These are phyloP conservation scores for Microplitis mediator DNA, from an alignment of 1,140 invertebrate genomes.

Conservation along the genomic window DNA sequence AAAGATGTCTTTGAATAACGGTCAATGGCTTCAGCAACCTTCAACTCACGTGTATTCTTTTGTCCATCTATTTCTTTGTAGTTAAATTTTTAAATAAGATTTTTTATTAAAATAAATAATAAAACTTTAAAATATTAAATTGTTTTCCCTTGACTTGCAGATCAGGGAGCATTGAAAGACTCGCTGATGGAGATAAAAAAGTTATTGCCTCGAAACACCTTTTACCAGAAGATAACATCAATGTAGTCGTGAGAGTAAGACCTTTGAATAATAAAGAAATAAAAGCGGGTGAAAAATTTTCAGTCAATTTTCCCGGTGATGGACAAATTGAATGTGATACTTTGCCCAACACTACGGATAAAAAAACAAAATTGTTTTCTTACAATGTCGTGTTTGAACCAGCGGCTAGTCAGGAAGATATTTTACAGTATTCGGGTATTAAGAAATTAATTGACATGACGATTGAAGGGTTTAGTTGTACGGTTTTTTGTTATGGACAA, in stretches of 20 bases:
- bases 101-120: too few relatives aligned
- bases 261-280: conserved; percentile 74
- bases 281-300: conserved; percentile 66
- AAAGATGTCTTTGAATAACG: not conserved
- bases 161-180: conserved; percentile 45
- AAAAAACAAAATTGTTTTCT: conserved; percentile 79
- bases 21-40: not conserved
- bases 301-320: conserved; percentile 78
- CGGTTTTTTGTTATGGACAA: conserved; percentile 95
- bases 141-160: conserved; percentile 29
- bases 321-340: conserved; percentile 72
- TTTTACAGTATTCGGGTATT: conserved; percentile 82
- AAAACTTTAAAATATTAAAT: not conserved
- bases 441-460: conserved; percentile 90
- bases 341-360: conserved; percentile 57
- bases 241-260: conserved; percentile 78
- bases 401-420: conserved; percentile 80
- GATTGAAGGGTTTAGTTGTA: conserved; percentile 91
- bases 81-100: not conserved
- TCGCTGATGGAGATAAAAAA: conserved; percentile 44
- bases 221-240: conserved; percentile 76
- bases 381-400: conserved; percentile 91
- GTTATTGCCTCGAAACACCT: conserved; percentile 44
- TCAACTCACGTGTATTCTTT: not conserved
- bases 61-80: not conserved